phyloP scores from a whole-genome alignment of 1,140 invertebrate species.

The Sinella curviseta region DNA sequence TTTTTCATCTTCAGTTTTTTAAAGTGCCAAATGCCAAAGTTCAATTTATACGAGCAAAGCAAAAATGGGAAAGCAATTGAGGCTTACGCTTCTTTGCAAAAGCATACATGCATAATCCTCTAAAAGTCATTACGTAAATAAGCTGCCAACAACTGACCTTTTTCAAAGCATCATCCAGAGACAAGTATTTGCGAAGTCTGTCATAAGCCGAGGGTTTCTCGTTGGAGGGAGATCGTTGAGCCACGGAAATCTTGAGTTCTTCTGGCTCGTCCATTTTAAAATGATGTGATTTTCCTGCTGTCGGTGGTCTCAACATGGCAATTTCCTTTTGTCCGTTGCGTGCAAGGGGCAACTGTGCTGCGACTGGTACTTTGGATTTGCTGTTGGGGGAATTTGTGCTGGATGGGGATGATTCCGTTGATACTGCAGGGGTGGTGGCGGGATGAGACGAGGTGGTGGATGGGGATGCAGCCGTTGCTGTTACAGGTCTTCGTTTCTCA shows the following conservation, averaged over 20 bases:
- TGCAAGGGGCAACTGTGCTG: not conserved
- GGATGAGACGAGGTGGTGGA: not conserved
- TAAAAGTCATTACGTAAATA: too few species aligned
- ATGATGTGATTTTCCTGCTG: constrained; percentile 52
- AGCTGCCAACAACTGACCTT: constrained; percentile 54
- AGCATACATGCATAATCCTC: too few species aligned
- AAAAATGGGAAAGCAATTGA: not conserved
- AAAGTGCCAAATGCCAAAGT: not conserved
- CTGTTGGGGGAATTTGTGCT: not conserved
- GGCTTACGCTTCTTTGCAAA: too few species aligned
- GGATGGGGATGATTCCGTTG: not conserved
- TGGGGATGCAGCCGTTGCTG: not conserved
- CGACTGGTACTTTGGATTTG: not conserved
- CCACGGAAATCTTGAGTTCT: constrained; percentile 52
- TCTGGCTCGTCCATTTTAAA: constrained; percentile 56
- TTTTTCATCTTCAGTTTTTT: too few species aligned
- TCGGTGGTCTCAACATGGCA: constrained; percentile 62
- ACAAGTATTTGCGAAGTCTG: constrained; percentile 60
- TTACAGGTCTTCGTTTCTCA: not conserved
- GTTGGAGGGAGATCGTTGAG: constrained; percentile 35
- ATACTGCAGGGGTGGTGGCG: not conserved
- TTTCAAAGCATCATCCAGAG: constrained; percentile 58
- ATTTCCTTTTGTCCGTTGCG: constrained; percentile 63
- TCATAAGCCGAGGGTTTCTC: constrained; percentile 59
- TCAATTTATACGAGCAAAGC: not conserved